phyloP scores from a whole-genome alignment of 2,888 invertebrate genomes.

The Archips xylosteana region DNA sequence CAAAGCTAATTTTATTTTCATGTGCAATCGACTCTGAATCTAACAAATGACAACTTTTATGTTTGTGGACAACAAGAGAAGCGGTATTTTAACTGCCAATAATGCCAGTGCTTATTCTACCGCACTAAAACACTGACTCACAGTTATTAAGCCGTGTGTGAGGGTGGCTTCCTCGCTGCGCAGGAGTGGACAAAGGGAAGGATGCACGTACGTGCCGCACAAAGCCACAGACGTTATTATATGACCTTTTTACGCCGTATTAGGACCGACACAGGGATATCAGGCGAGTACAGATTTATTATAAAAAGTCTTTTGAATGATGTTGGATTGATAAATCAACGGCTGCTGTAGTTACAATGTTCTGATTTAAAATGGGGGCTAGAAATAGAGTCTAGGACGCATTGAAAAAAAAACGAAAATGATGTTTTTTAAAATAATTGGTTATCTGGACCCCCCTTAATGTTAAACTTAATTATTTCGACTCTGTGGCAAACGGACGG shows the following conservation, averaged over 20 bases:
- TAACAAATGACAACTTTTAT: background rate
- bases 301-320: conserved; percentile 48
- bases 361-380: no score
- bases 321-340: conserved; percentile 3
- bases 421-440: no score
- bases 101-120: background rate
- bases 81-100: background rate
- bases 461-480: no score
- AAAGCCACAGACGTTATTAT: conserved; percentile 77
- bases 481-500: no score
- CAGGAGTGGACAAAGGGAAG: conserved; percentile 70
- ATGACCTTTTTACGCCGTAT: conserved; percentile 58
- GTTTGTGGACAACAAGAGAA: background rate
- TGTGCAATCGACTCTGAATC: background rate
- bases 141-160: conserved; percentile 3
- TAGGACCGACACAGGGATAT: conserved; percentile 63
- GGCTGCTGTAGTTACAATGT: background rate
- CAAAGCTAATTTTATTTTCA: background rate
- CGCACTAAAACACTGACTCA: background rate
- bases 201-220: conserved; percentile 79
- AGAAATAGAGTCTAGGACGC: no score
- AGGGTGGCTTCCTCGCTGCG: conserved; percentile 25
- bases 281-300: conserved; percentile 56
- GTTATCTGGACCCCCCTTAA: no score
- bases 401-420: no score